phyloP scores from a whole-genome alignment of 1,140 invertebrate genomes.

The Wiebesia pumilae region DNA sequence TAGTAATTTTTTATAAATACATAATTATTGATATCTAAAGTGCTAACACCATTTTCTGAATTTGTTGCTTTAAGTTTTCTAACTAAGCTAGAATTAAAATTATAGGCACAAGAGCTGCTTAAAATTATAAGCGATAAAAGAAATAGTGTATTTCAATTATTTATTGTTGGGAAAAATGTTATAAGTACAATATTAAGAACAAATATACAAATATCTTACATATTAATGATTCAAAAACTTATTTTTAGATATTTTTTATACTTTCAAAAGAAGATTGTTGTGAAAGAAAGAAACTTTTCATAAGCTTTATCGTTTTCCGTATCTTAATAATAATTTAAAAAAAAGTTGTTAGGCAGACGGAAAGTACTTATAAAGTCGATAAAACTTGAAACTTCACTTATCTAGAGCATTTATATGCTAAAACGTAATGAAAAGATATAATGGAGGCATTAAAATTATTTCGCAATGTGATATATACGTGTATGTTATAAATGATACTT shows the following conservation, averaged over 20 bases:
- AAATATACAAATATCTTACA: not conserved
- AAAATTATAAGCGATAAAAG: not conserved
- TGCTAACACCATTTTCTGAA: not conserved
- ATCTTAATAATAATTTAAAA: constrained; percentile 16
- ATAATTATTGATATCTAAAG: not conserved
- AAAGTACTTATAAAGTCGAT: constrained; percentile 44
- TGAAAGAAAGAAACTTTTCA: not conserved
- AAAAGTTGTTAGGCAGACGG: constrained; percentile 22
- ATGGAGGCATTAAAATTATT: constrained; percentile 41
- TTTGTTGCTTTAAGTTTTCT: not conserved
- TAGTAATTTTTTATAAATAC: not conserved
- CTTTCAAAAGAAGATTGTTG: not conserved
- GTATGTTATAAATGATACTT: constrained; percentile 11
- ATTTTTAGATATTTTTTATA: constrained; percentile 5
- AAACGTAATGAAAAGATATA: constrained; percentile 42
- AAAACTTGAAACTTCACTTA: constrained; percentile 44
- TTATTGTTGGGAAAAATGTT: no score
- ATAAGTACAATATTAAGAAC: not conserved
- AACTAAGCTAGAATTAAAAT: not conserved
- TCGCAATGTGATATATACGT: constrained; percentile 13
- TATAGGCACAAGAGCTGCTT: not conserved
- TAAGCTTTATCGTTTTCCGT: constrained; percentile 1
- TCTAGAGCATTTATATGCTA: constrained; percentile 38
- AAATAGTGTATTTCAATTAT: no score
- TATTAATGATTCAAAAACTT: not conserved